Percentiles rank a stretch among this genome's conserved stretches.
phyloP scores from a whole-genome alignment of 2,888 invertebrate species.

The Hermodice carunculata region DNA sequence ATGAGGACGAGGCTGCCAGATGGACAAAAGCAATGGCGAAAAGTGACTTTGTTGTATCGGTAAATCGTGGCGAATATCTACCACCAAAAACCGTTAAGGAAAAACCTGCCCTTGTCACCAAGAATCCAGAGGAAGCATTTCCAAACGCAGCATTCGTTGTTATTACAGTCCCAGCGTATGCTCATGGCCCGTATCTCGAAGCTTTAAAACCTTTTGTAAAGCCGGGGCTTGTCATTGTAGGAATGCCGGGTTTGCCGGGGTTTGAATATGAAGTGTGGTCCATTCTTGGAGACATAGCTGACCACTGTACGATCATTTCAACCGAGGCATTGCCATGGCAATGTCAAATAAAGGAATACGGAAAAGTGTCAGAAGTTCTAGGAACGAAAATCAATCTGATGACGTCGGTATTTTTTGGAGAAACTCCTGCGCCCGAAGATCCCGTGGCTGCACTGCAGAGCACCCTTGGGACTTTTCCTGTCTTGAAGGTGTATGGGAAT shows the following conservation, averaged over 20 bases:
- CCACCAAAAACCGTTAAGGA: background rate
- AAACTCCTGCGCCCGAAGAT: slow-evolving; percentile 12
- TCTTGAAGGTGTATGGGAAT: too few species aligned
- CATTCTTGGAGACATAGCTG: slow-evolving; percentile 36
- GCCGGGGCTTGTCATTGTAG: slow-evolving; percentile 49
- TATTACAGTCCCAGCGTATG: slow-evolving; percentile 57
- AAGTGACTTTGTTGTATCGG: slow-evolving; percentile 9
- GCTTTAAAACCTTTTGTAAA: slow-evolving; percentile 46
- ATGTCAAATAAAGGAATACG: slow-evolving; percentile 50
- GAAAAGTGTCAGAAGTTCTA: slow-evolving; percentile 39
- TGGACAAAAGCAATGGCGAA: slow-evolving; percentile 21
- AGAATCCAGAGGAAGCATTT: slow-evolving; percentile 43
- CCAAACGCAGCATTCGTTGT: slow-evolving; percentile 49
- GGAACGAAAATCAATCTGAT: slow-evolving; percentile 30
- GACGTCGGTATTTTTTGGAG: slow-evolving; percentile 12
- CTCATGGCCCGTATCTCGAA: slow-evolving; percentile 52
- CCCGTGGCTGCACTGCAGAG: slow-evolving; percentile 25
- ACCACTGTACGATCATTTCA: slow-evolving; percentile 46
- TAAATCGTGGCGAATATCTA: slow-evolving; percentile 7
- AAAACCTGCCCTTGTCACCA: slow-evolving; percentile 41
- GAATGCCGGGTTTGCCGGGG: slow-evolving; percentile 53
- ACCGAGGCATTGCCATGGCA: slow-evolving; percentile 56
- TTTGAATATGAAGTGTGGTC: slow-evolving; percentile 55
- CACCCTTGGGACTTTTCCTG: slow-evolving; percentile 15
- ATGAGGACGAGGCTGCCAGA: slow-evolving; percentile 52